Conservation (phyloP, 1,140 invertebrate species). For the Drosophila leontia region DNA sequence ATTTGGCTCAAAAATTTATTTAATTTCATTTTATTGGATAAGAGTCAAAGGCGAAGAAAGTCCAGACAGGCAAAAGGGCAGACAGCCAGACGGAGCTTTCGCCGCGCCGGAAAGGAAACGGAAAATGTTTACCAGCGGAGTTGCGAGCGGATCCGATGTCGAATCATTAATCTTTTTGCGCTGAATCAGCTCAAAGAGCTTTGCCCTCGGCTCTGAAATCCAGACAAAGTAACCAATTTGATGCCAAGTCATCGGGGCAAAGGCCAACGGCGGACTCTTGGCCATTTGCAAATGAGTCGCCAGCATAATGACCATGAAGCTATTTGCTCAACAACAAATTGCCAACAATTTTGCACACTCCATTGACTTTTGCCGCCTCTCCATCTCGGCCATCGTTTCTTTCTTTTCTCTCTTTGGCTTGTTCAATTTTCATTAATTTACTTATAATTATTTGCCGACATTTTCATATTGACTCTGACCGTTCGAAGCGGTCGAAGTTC, state of each 20-base stretch:
- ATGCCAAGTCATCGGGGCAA: slow-evolving; percentile 66
- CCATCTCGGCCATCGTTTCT: slow-evolving; percentile 6
- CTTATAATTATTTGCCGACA: slow-evolving; percentile 75
- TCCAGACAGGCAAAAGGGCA: slow-evolving; percentile 47
- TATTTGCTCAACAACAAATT: slow-evolving; percentile 69
- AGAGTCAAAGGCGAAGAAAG: slow-evolving; percentile 66
- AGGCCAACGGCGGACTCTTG: slow-evolving; percentile 38
- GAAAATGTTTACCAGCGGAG: slow-evolving; percentile 53
- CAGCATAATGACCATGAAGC: slow-evolving; percentile 64
- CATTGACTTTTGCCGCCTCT: slow-evolving; percentile 37
- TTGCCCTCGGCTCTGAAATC: slow-evolving; percentile 25
- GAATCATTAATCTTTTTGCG: slow-evolving; percentile 81
- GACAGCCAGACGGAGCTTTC: slow-evolving; percentile 32
- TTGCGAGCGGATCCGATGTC: slow-evolving; percentile 51
- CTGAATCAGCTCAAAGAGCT: slow-evolving; percentile 75
- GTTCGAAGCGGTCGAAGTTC: slow-evolving; percentile 4
- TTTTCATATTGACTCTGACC: slow-evolving; percentile 56
- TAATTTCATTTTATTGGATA: slow-evolving; percentile 78
- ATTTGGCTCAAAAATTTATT: slow-evolving; percentile 82
- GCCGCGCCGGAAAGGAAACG: slow-evolving; percentile 26
- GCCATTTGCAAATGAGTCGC: slow-evolving; percentile 76
- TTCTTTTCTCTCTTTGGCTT: slow-evolving; percentile 28
- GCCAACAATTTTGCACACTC: slow-evolving; percentile 58
- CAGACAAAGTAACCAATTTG: slow-evolving; percentile 66
- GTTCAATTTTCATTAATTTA: slow-evolving; percentile 73